These are phyloP conservation scores for Muntiacus muntjak DNA, from an alignment of 2,113 vertebrate genomes.

Conservation along the genomic window DNA sequence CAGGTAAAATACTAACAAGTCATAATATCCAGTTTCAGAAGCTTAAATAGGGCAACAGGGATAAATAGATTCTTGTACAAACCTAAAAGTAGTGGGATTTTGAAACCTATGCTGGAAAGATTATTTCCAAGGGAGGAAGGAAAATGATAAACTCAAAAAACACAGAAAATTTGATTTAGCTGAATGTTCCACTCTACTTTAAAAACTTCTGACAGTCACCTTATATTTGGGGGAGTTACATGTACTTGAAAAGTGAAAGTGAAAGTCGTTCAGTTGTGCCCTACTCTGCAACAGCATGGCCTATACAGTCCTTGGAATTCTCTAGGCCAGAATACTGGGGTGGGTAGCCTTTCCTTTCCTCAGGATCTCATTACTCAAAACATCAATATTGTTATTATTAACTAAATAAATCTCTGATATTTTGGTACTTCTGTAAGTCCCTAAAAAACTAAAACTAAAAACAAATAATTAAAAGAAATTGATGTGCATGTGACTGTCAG, in stretches of 20 bases:
- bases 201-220: neutral
- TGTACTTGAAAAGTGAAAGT: neutral
- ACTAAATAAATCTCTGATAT: neutral
- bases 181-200: neutral
- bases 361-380: neutral
- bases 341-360: neutral
- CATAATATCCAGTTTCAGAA: neutral
- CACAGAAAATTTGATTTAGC: neutral
- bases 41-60: neutral
- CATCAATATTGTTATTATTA: neutral
- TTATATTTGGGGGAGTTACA: neutral
- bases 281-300: neutral
- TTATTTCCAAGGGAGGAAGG: neutral
- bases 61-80: neutral
- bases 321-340: neutral
- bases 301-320: neutral
- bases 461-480: neutral
- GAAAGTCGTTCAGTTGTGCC: neutral
- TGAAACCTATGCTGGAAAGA: neutral
- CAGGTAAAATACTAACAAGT: neutral
- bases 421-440: neutral
- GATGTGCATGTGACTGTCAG: neutral
- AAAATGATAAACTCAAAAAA: neutral
- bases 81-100: neutral
- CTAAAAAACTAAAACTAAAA: constrained; percentile 1